Evolutionary conservation across 2,888 invertebrate species (phyloP), one percentile per base, ranked within the genome.

Genomic region (Schrankia costaestrigalis): DNA sequence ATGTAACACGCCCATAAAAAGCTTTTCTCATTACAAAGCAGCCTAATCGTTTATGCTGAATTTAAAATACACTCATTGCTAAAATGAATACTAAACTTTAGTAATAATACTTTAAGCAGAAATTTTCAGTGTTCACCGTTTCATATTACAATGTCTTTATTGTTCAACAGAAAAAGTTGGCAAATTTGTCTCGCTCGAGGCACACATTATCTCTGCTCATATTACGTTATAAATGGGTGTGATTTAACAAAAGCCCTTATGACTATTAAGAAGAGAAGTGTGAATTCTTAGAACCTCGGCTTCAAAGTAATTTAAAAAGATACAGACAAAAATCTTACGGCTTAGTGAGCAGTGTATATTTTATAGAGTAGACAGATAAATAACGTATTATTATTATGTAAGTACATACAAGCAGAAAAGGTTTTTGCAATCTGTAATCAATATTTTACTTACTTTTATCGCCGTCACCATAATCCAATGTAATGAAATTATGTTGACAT

Each of bases 111-210:
- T 71, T 68, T 51, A 48, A 51, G 46, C 45, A 48, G 50, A 65
- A 69, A 68, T 66, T 62, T 55, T 51, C 60, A 34, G 46, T 56
- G 60, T 54, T 65, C 61, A 71, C 67, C 69, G 69, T 72, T 72
- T 63, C 59, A 65, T 58, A 71, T 69, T n/a, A 71, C 65, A 71
- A 66, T 70, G 71, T n/a, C n/a, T n/a, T n/a, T n/a, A 63, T 71
- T 71, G 68, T 72, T 71, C 63, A 71, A 72, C 72, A 71, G 68
- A 71, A 73, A 73, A 74, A 73, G 71, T 73, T 73, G 46, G 71
- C 63, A 66, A 71, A 74, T 74, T 74, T 71, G 70, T 73, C 72
- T 66, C 60, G 65, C 71, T 66, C 59, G 61, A 37, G 69, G 72
- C 70, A 71, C 71, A 70, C 67, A 72, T 72, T 73, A 74, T 72